These are phyloP conservation scores for Tetrao urogallus DNA, from an alignment of 2,113 vertebrate species.

Conservation along the genomic window DNA sequence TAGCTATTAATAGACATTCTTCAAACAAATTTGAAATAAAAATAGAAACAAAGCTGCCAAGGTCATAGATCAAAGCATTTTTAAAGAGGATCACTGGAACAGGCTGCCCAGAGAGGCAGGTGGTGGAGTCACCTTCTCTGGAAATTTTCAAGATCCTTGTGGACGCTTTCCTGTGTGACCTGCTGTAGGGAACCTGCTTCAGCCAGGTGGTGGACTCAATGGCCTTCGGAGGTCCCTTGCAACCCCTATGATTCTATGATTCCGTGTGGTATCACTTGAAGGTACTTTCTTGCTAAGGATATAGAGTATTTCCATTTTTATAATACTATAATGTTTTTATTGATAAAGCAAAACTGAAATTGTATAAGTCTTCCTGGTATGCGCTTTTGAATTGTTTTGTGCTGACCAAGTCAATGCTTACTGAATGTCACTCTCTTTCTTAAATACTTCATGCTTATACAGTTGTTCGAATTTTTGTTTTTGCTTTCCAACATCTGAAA, in stretches of 20 bases:
- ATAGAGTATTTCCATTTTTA: background rate
- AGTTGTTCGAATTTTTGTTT: conserved; percentile 40
- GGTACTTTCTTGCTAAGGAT: background rate
- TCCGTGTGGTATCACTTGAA: background rate
- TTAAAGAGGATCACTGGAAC: background rate
- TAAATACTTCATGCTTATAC: conserved; percentile 51
- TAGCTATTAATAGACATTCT: conserved; percentile 57
- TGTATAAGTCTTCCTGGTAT: background rate
- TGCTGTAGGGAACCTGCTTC: background rate
- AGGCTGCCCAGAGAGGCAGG: no score
- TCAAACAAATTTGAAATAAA: conserved; percentile 46
- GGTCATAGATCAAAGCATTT: conserved; percentile 10
- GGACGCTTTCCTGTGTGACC: no score
- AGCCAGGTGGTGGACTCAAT: no score
- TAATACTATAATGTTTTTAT: background rate
- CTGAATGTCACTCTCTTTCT: conserved; percentile 47
- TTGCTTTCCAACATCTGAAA: conserved; percentile 33
- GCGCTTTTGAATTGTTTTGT: background rate
- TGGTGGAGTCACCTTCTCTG: no score
- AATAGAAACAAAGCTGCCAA: conserved; percentile 15
- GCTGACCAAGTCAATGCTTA: conserved; percentile 11
- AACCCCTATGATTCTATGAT: no score
- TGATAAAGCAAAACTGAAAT: background rate
- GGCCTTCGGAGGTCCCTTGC: no score
- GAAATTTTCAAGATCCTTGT: no score